These are phyloP conservation scores for Diuraphis noxia DNA, from an alignment of 1,140 invertebrate species.

Conservation along the genomic window DNA sequence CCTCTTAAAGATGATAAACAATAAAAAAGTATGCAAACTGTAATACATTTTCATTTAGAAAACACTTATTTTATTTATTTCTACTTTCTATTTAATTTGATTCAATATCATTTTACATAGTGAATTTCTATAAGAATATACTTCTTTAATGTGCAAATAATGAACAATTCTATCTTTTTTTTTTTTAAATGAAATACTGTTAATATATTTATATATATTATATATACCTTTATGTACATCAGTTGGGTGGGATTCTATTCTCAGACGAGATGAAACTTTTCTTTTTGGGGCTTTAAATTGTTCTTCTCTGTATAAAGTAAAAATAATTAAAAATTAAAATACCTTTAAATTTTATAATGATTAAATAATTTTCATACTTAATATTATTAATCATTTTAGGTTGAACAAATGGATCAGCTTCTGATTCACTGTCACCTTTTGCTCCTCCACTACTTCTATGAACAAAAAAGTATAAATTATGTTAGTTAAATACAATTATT, in stretches of 20 bases:
- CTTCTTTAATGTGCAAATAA: not conserved
- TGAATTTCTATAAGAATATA: no score
- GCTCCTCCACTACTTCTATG: conserved; percentile 38
- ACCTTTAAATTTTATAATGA: not conserved
- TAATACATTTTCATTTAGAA: no score
- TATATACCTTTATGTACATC: conserved; percentile 39
- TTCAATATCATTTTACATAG: not conserved
- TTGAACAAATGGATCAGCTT: conserved; percentile 30
- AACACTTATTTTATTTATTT: no score
- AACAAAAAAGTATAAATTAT: not conserved
- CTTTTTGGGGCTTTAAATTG: conserved; percentile 30
- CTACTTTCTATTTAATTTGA: not conserved
- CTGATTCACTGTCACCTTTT: conserved; percentile 48
- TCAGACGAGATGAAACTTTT: conserved; percentile 33
- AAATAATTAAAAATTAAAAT: not conserved
- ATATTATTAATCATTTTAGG: not conserved
- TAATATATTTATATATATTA: not conserved
- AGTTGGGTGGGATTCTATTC: conserved; percentile 46
- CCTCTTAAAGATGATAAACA: no score
- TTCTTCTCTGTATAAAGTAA: conserved; percentile 18
- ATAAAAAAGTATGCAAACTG: no score
- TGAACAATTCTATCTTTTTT: not conserved
- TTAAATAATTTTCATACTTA: not conserved
- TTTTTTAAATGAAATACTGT: not conserved
- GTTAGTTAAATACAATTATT: not conserved